These are phyloP conservation scores for Dicranocentrus wangi DNA, from an alignment of 2,888 invertebrate species.

Conservation along the genomic window DNA sequence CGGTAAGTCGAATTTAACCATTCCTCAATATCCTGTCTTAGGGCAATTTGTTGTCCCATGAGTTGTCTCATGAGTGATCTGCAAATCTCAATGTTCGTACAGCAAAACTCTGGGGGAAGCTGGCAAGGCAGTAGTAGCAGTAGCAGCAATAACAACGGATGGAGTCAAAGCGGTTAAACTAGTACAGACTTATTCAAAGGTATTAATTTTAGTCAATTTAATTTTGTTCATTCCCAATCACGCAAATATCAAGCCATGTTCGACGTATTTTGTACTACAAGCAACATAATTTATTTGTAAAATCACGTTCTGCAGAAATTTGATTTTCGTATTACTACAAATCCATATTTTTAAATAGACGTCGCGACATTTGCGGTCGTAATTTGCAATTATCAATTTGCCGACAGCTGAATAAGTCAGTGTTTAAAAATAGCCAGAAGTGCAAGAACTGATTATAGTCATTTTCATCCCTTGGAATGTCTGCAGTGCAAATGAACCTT, in stretches of 20 bases:
- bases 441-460: conserved; percentile 13
- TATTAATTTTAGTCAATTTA: conserved; percentile 11
- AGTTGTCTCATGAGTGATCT: conserved; percentile 15
- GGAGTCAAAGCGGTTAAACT: conserved; percentile 36
- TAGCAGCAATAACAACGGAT: conserved; percentile 6
- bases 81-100: conserved; percentile 8
- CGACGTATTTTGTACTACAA: not conserved
- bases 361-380: too few relatives aligned
- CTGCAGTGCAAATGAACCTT: conserved; percentile 6
- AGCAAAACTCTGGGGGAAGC: conserved; percentile 27
- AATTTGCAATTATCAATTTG: too few relatives aligned
- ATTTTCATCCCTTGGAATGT: conserved; percentile 7
- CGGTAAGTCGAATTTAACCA: too few relatives aligned
- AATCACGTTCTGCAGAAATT: too few relatives aligned
- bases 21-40: too few relatives aligned
- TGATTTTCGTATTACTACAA: too few relatives aligned
- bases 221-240: conserved; percentile 11
- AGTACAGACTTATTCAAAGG: not conserved
- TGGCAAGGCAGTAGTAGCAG: conserved; percentile 40
- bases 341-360: too few relatives aligned
- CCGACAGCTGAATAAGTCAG: too few relatives aligned
- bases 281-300: conserved; percentile 3
- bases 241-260: not conserved
- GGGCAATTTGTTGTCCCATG: too few relatives aligned
- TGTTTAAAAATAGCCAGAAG: too few relatives aligned